Base-by-base conservation (phyloP, 2,888 invertebrate species). In the Anoncus sp. region DNA sequence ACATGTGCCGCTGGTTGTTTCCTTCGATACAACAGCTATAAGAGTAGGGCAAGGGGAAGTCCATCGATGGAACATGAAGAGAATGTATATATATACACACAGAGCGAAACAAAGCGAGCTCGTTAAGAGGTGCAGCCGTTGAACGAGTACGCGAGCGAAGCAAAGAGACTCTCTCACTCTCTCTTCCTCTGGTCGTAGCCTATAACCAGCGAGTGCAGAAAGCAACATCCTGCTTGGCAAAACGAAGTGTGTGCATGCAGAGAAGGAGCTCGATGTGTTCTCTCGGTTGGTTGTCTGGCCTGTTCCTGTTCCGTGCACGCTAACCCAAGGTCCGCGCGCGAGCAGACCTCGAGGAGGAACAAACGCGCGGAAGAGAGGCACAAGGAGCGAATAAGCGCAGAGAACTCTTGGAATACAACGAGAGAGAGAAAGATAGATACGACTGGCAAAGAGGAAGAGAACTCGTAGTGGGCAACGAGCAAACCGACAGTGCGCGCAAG, bases 41-140 rank as follows among this genome's bases (percentile, higher is more conserved):
- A 51, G 59, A 70, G 62, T 53, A 60, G 59, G n/a, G 40, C 49
- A 55, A 60, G 59, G 53, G 40, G 45, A 57, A 43, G 60, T n/a
- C 20, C 14, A 60, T 45, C 40, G 62, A 65, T 59, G 62, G 71
- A 66, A 77, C 77, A 70, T 72, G 86, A 83, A 85, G n/a, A n/a
- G n/a, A n/a, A n/a, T n/a, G n/a, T n/a, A n/a, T n/a, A n/a, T n/a
- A n/a, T n/a, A n/a, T 87, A 85, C 87, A 75, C 84, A 84, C 87
- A 79, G 59, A 18, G 86, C 88, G 89, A 90, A 90, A 91, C 91
- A 90, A 91, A 91, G 91, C 90, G 87, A 89, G 90, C 90, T 91
- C 91, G 91, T 91, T 91, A 91, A 86, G 88, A 88, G 88, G 87
- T 85, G 87, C 88, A 89, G n/a, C 88, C 85, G 73, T 87, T 35